Conservation (phyloP, 92 coral and sea anemone genomes). For the Palythoa caribaeorum region DNA sequence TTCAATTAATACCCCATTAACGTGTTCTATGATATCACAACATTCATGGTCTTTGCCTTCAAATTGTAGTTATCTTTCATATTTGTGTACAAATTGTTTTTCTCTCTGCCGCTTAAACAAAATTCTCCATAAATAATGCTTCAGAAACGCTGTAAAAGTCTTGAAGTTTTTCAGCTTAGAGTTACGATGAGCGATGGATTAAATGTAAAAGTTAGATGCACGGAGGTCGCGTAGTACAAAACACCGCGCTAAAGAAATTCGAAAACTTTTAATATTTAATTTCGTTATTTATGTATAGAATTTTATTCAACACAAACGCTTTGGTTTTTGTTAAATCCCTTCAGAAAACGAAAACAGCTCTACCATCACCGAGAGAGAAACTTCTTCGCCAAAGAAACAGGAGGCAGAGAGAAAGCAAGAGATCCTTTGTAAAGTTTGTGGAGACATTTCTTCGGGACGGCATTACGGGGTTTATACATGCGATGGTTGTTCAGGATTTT, state of each 20-base stretch:
- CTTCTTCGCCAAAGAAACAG: slow-evolving; percentile 80
- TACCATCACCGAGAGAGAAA: slow-evolving; percentile 67
- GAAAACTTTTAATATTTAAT: slow-evolving; percentile 32
- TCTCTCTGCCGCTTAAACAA: neutral
- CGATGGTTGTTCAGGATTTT: slow-evolving; percentile 97
- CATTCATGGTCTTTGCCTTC: slow-evolving; percentile 63
- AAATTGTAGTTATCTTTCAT: slow-evolving; percentile 53
- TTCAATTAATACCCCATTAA: slow-evolving; percentile 83
- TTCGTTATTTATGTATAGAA: slow-evolving; percentile 9
- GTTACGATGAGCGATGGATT: slow-evolving; percentile 4
- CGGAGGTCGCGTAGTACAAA: slow-evolving; percentile 6
- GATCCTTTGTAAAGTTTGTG: slow-evolving; percentile 95
- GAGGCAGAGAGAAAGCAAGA: slow-evolving; percentile 87
- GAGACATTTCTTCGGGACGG: slow-evolving; percentile 96
- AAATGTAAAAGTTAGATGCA: slow-evolving; percentile 40
- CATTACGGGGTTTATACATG: slow-evolving; percentile 98
- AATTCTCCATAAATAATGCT: neutral
- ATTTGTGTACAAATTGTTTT: slow-evolving; percentile 25
- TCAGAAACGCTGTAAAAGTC: neutral
- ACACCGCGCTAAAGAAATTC: slow-evolving; percentile 8
- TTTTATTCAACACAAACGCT: slow-evolving; percentile 15
- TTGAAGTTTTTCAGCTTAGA: neutral
- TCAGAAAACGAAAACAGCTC: slow-evolving; percentile 66
- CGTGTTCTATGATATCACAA: slow-evolving; percentile 59
- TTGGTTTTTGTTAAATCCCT: slow-evolving; percentile 47